phyloP scores from a whole-genome alignment of 1,140 invertebrate genomes.

The Palaemon carinicauda region DNA sequence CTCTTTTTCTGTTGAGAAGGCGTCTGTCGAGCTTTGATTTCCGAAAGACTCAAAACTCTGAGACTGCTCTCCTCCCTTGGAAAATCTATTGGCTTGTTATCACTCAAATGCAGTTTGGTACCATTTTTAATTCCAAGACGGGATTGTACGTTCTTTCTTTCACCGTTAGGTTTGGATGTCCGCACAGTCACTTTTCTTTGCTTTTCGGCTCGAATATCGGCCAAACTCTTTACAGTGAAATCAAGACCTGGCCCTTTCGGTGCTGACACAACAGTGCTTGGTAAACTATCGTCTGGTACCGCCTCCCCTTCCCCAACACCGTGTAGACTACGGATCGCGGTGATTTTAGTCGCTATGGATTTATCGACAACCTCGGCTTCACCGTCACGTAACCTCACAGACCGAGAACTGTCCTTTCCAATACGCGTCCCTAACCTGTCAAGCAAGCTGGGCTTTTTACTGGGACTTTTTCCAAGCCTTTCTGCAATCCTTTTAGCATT shows the following conservation, averaged over 20 bases:
- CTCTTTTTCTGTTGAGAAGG: not conserved
- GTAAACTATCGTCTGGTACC: not conserved
- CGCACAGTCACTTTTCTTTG: not conserved
- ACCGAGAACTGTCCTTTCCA: no score
- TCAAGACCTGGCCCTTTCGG: not conserved
- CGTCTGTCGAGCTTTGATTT: not conserved
- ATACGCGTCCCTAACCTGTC: not conserved
- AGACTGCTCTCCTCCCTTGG: not conserved
- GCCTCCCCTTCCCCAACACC: not conserved
- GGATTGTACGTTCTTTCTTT: not conserved
- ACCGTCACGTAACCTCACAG: no score
- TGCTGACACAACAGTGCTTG: not conserved
- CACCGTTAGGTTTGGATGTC: no score
- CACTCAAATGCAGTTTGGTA: not conserved
- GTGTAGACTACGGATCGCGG: not conserved
- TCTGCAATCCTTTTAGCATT: not conserved
- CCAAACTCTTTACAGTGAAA: constrained; percentile 18
- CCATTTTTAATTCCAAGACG: constrained; percentile 5
- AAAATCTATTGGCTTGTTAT: not conserved
- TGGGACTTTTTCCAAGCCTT: not conserved
- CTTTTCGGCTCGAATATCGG: constrained; percentile 21
- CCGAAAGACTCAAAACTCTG: not conserved
- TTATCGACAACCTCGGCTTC: no score
- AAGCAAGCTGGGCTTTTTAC: not conserved
- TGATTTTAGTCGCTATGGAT: no score